A percentile compares a stretch with the other conserved stretches of the same genome.
These are phyloP conservation scores for Esperia sulphurella DNA, from an alignment of 2,888 invertebrate genomes.

Conservation along the genomic window DNA sequence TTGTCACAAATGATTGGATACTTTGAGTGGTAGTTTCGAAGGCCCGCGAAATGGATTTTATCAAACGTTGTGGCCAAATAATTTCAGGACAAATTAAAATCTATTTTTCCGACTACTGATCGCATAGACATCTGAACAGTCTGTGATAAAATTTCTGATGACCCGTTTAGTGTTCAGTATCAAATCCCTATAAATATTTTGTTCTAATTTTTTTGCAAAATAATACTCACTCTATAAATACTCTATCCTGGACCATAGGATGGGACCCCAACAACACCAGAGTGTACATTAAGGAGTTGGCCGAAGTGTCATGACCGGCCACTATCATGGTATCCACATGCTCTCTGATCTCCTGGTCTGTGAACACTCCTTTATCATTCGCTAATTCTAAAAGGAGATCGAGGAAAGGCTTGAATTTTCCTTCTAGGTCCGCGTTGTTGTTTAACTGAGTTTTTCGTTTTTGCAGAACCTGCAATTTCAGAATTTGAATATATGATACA, in stretches of 20 bases:
- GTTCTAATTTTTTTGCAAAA: too few species aligned
- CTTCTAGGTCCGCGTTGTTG: neutral
- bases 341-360: slow-evolving; percentile 56
- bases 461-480: neutral
- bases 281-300: slow-evolving; percentile 30
- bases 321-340: slow-evolving; percentile 68
- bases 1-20: too few species aligned
- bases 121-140: too few species aligned
- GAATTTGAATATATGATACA: too few species aligned
- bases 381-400: slow-evolving; percentile 58
- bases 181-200: too few species aligned
- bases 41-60: too few species aligned
- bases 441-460: neutral
- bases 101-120: too few species aligned
- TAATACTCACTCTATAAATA: slow-evolving; percentile 26
- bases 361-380: slow-evolving; percentile 34
- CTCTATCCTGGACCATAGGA: slow-evolving; percentile 32
- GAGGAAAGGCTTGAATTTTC: slow-evolving; percentile 51
- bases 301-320: slow-evolving; percentile 54
- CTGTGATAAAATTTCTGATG: too few species aligned
- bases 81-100: too few species aligned
- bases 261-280: slow-evolving; percentile 38
- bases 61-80: too few species aligned
- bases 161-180: too few species aligned
- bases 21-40: too few species aligned